These are phyloP conservation scores for Pagrus major DNA, from an alignment of 2,113 vertebrate species.

Conservation along the genomic window DNA sequence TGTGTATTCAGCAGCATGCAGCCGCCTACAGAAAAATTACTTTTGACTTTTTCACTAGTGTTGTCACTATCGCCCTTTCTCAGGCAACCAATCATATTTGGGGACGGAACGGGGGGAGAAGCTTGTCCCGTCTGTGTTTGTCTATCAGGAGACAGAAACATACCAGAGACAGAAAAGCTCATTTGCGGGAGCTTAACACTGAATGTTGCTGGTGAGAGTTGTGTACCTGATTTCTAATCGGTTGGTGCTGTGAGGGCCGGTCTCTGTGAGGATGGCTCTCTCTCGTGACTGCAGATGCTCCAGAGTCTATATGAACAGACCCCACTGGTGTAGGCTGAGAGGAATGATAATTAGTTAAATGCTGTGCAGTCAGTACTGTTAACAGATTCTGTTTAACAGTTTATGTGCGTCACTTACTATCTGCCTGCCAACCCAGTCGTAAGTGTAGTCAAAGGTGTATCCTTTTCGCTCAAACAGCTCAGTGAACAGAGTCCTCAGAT, in stretches of 20 bases:
- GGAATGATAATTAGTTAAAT: constrained; percentile 31
- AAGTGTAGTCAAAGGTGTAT: constrained; percentile 97
- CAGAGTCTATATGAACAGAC: constrained; percentile 94
- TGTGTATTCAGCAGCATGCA: too few species aligned
- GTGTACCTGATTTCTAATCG: constrained; percentile 95
- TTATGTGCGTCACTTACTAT: constrained; percentile 88
- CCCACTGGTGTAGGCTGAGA: constrained; percentile 95
- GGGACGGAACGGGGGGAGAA: too few species aligned
- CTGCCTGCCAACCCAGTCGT: constrained; percentile 98
- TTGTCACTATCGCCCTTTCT: too few species aligned
- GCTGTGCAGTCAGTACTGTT: background rate
- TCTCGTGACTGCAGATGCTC: constrained; percentile 92
- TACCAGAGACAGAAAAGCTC: too few species aligned
- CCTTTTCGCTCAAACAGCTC: constrained; percentile 98
- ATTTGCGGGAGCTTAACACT: too few species aligned
- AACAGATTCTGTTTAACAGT: background rate
- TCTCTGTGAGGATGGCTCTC: constrained; percentile 94
- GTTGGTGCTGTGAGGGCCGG: constrained; percentile 91
- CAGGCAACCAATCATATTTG: too few species aligned
- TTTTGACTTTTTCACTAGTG: too few species aligned
- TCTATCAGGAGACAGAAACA: too few species aligned
- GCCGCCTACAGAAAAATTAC: too few species aligned
- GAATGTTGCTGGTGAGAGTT: too few species aligned
- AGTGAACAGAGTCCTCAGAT: constrained; percentile 95
- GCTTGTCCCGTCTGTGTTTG: too few species aligned